A percentile compares a stretch with the other conserved stretches of the same genome.
Conservation (phyloP, 2,888 invertebrate species). For the Saturnia pavonia region DNA sequence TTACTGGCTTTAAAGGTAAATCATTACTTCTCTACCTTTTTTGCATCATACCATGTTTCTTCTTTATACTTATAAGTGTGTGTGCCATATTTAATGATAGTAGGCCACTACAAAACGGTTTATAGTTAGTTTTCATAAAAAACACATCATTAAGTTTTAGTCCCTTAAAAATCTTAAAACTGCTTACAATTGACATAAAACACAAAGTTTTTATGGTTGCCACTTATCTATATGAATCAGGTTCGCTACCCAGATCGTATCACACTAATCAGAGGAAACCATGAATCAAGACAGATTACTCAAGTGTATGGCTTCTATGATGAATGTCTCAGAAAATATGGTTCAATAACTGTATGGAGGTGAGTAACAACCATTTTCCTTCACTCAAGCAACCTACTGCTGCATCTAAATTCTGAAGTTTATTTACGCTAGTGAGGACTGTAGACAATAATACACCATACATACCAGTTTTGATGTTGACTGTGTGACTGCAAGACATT, state of each 20-base stretch:
- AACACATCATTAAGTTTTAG: background rate
- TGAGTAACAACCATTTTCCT: conserved; percentile 32
- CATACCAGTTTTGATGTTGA: too few species aligned
- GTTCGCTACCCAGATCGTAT: conserved; percentile 99
- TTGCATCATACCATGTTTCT: background rate
- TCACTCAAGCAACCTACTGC: background rate
- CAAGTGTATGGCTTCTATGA: conserved; percentile 99
- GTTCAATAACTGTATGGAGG: conserved; percentile 99
- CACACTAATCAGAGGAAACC: conserved; percentile 98
- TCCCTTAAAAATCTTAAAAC: background rate
- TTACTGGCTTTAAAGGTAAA: conserved; percentile 96
- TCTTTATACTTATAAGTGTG: background rate
- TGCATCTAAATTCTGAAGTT: too few species aligned
- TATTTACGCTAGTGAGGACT: background rate
- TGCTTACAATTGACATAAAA: background rate
- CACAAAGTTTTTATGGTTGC: background rate
- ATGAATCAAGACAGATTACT: conserved; percentile 99
- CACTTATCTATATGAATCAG: conserved; percentile 62
- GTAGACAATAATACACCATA: background rate
- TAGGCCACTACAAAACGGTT: background rate
- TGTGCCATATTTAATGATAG: background rate
- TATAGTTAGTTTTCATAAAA: background rate
- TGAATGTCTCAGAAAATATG: conserved; percentile 99
- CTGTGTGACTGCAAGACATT: too few species aligned
- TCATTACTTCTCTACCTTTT: background rate